Evolutionary conservation across 1,140 invertebrate genomes (phyloP).

Genomic region (Drosophila auraria): DNA sequence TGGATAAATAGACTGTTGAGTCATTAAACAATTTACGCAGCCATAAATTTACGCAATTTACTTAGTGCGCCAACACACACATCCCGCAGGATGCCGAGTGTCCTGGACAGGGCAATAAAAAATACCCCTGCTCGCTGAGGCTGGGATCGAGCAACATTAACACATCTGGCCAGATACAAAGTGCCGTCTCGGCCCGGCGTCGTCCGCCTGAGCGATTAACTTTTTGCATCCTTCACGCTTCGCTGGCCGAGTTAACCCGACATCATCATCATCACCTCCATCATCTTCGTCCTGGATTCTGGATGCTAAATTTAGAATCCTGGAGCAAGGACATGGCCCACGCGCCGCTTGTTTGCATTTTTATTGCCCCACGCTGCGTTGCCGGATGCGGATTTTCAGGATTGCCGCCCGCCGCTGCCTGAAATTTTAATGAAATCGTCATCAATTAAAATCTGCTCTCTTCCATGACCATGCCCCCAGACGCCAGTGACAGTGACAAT

Average conservation of each 20-base stretch:
- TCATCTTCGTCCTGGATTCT: slow-evolving; percentile 12
- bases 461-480: slow-evolving; percentile 59
- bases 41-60: slow-evolving; percentile 85
- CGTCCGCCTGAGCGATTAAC: slow-evolving; percentile 82
- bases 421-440: slow-evolving; percentile 82
- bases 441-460: slow-evolving; percentile 79
- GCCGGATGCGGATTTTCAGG: slow-evolving; percentile 65
- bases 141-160: slow-evolving; percentile 62
- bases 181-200: slow-evolving; percentile 15
- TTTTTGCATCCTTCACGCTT: slow-evolving; percentile 81
- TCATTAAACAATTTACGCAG: slow-evolving; percentile 85
- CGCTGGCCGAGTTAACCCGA: slow-evolving; percentile 38
- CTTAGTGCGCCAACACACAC: slow-evolving; percentile 66
- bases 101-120: slow-evolving; percentile 69
- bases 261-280: slow-evolving; percentile 26
- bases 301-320: neutral
- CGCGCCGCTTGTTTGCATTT: slow-evolving; percentile 70
- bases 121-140: slow-evolving; percentile 53
- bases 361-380: slow-evolving; percentile 60
- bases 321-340: slow-evolving; percentile 38
- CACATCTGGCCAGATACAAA: slow-evolving; percentile 81
- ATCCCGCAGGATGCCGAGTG: slow-evolving; percentile 40
- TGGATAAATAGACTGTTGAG: slow-evolving; percentile 80
- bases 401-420: slow-evolving; percentile 22
- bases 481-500: slow-evolving; percentile 41